These are phyloP conservation scores for Agrotis exclamationis DNA, from an alignment of 2,888 invertebrate genomes.

Conservation along the genomic window DNA sequence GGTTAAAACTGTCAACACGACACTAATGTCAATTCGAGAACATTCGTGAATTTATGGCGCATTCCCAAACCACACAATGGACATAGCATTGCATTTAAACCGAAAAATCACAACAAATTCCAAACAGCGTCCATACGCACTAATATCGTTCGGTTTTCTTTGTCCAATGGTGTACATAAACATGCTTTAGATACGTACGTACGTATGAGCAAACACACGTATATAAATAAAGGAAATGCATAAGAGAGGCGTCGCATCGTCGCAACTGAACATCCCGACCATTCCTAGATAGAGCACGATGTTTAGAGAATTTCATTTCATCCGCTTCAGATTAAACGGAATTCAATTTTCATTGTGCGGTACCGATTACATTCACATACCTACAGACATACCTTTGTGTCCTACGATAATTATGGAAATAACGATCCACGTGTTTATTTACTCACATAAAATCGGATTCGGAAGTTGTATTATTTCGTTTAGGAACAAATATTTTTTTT, in stretches of 20 bases:
- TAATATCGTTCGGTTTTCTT: conserved; percentile 58
- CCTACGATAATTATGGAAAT: conserved; percentile 27
- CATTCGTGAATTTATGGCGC: conserved; percentile 24
- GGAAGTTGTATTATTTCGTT: not conserved
- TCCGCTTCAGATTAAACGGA: conserved; percentile 81
- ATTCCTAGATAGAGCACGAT: conserved; percentile 85
- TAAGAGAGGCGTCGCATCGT: conserved; percentile 68
- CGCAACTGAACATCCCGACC: conserved; percentile 74
- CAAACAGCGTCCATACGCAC: conserved; percentile 39
- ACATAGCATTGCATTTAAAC: conserved; percentile 30
- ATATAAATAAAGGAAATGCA: conserved; percentile 71
- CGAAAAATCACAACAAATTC: conserved; percentile 38
- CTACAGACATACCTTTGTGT: conserved; percentile 29
- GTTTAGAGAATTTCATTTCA: conserved; percentile 85
- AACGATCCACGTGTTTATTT: not conserved
- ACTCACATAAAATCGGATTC: not conserved
- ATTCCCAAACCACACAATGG: conserved; percentile 48
- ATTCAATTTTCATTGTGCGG: conserved; percentile 80
- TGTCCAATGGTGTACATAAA: conserved; percentile 49
- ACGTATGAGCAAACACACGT: conserved; percentile 62
- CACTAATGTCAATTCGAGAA: conserved; percentile 20
- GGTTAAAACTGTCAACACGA: conserved; percentile 3
- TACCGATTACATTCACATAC: conserved; percentile 66
- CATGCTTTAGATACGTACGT: conserved; percentile 59
- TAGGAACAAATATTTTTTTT: too few species aligned